phyloP scores from a whole-genome alignment of 1,140 invertebrate species.

The Lordiphosa stackelbergi region DNA sequence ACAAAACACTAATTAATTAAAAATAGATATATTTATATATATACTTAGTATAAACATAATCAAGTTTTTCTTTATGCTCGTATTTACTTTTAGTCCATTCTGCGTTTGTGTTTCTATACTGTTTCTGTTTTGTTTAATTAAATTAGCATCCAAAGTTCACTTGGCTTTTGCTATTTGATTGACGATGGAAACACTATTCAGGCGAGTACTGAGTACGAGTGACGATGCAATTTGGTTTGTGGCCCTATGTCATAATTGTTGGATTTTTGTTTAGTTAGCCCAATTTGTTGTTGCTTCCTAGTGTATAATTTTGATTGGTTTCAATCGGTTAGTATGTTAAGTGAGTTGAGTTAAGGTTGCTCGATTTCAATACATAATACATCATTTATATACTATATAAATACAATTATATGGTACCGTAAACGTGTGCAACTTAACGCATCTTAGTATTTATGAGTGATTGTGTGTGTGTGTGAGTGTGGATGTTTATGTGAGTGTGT shows the following conservation, averaged over 20 bases:
- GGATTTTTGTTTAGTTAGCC: conserved; percentile 27
- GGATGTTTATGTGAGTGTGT: conserved; percentile 23
- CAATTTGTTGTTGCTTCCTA: conserved; percentile 26
- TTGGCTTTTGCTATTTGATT: conserved; percentile 33
- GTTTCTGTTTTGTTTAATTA: conserved; percentile 30
- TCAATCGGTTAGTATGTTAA: conserved; percentile 47
- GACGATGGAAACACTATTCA: conserved; percentile 46
- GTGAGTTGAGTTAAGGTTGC: conserved; percentile 51
- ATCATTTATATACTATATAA: conserved; percentile 69
- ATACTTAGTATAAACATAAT: conserved; percentile 74
- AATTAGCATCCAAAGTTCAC: conserved; percentile 48
- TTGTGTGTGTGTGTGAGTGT: conserved; percentile 26
- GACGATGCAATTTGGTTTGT: conserved; percentile 66
- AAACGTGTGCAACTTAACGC: conserved; percentile 67
- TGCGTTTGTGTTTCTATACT: conserved; percentile 39
- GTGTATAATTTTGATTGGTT: conserved; percentile 38
- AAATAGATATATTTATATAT: conserved; percentile 63
- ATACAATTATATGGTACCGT: conserved; percentile 69
- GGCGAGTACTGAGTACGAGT: conserved; percentile 48
- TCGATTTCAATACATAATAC: conserved; percentile 68
- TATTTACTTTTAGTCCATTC: conserved; percentile 36
- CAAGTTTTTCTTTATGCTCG: conserved; percentile 58
- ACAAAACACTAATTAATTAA: conserved; percentile 75
- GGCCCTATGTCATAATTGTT: conserved; percentile 41
- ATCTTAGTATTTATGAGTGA: conserved; percentile 52